phyloP scores from a whole-genome alignment of 2,888 invertebrate genomes.

The Caenorhabditis zanzibari region DNA sequence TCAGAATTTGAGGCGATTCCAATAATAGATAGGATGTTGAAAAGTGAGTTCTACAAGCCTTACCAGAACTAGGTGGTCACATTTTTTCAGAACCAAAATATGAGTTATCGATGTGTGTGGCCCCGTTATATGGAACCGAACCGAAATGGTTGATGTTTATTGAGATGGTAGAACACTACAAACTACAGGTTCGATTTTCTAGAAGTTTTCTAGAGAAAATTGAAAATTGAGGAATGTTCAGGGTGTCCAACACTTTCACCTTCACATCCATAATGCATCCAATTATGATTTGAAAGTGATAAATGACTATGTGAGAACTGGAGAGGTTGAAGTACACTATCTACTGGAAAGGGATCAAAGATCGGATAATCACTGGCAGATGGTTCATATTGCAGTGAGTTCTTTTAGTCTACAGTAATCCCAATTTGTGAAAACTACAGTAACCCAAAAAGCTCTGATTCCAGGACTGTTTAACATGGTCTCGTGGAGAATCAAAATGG shows the following conservation, averaged over 20 bases:
- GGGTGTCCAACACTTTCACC: conserved; percentile 53
- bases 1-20: conserved; percentile 25
- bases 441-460: too few relatives aligned
- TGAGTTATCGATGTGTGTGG: conserved; percentile 49
- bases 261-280: conserved; percentile 25
- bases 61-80: not conserved
- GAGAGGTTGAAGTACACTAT: conserved; percentile 44
- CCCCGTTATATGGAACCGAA: conserved; percentile 43
- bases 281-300: conserved; percentile 33
- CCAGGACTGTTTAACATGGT: conserved; percentile 30
- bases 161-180: conserved; percentile 56
- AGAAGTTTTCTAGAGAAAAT: not conserved
- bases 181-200: conserved; percentile 22
- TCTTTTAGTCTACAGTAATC: not conserved
- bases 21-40: conserved; percentile 32
- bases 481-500: conserved; percentile 47
- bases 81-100: conserved; percentile 34
- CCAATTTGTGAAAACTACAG: not conserved
- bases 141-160: conserved; percentile 56
- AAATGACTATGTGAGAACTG: conserved; percentile 48
- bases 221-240: not conserved
- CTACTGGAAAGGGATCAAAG: conserved; percentile 24
- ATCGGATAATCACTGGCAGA: conserved; percentile 34
- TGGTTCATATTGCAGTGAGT: conserved; percentile 21
- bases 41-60: not conserved